Evolutionary conservation across 2,888 invertebrate genomes (phyloP).

Genomic region (Eledona agricola): DNA sequence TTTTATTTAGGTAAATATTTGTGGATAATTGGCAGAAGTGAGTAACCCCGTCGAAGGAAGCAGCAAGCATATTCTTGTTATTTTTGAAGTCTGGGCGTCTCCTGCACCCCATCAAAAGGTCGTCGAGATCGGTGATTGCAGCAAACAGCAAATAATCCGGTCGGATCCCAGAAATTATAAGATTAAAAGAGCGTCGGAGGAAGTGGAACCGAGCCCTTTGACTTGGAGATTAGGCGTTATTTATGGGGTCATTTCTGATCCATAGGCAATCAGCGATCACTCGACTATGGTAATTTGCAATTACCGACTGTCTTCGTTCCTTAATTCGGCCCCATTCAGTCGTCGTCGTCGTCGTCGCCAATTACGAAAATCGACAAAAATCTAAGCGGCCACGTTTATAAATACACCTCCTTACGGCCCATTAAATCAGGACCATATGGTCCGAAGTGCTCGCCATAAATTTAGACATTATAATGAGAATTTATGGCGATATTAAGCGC

Average conservation of each 20-base stretch:
- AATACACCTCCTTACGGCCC: slow-evolving; percentile 41
- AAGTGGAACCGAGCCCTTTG: slow-evolving; percentile 50
- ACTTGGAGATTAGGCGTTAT: slow-evolving; percentile 58
- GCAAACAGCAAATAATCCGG: slow-evolving; percentile 31
- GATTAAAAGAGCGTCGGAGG: slow-evolving; percentile 52
- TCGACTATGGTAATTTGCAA: slow-evolving; percentile 60
- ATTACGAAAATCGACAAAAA: slow-evolving; percentile 19
- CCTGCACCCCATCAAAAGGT: slow-evolving; percentile 26
- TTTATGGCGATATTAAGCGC: slow-evolving; percentile 50
- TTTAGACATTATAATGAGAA: slow-evolving; percentile 54
- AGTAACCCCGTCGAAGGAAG: too few relatives aligned
- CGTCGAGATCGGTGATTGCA: slow-evolving; percentile 26
- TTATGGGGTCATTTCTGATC: slow-evolving; percentile 59
- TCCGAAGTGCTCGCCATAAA: slow-evolving; percentile 49
- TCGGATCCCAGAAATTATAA: slow-evolving; percentile 48
- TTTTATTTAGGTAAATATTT: too few relatives aligned
- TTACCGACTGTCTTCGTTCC: slow-evolving; percentile 46
- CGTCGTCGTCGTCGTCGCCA: slow-evolving; percentile 20
- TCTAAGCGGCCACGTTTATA: slow-evolving; percentile 27
- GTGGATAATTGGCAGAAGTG: too few relatives aligned
- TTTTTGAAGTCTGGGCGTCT: too few relatives aligned
- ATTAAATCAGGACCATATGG: slow-evolving; percentile 55
- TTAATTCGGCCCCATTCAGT: slow-evolving; percentile 35
- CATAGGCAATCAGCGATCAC: slow-evolving; percentile 60
- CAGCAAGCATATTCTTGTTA: too few relatives aligned